phyloP scores from a whole-genome alignment of 2,113 vertebrate genomes.

The Ochotona princeps region DNA sequence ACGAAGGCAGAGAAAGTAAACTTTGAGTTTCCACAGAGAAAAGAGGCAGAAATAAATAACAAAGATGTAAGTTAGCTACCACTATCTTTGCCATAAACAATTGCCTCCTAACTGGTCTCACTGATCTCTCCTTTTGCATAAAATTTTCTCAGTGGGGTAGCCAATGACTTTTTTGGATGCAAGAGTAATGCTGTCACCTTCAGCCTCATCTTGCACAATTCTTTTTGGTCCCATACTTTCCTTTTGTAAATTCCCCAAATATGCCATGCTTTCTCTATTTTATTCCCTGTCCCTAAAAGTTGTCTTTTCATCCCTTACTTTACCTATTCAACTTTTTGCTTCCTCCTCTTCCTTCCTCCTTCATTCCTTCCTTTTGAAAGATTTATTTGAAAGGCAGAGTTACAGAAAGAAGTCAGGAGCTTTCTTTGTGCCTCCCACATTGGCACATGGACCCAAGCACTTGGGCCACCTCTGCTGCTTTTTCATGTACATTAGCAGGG shows the following conservation, averaged over 20 bases:
- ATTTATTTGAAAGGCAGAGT: too few species aligned
- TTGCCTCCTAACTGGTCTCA: background rate
- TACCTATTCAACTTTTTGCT: background rate
- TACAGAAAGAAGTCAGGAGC: too few species aligned
- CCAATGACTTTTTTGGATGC: background rate
- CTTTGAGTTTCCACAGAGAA: background rate
- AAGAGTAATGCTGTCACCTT: background rate
- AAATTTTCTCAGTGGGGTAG: background rate
- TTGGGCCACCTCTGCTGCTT: too few species aligned
- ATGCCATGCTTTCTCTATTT: background rate
- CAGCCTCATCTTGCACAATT: background rate
- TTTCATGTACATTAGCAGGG: too few species aligned
- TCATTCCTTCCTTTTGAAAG: too few species aligned
- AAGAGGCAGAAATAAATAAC: background rate
- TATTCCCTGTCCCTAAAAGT: slow-evolving; percentile 39
- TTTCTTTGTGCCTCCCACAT: too few species aligned
- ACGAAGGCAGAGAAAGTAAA: background rate
- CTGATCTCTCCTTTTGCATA: background rate
- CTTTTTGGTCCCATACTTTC: background rate
- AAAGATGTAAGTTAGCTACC: background rate
- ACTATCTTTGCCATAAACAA: background rate
- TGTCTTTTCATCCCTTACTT: background rate
- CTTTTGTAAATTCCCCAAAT: background rate
- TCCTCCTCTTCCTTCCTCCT: too few species aligned
- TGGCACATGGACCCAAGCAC: too few species aligned